These are phyloP conservation scores for fruit fly (Drosophila melanogaster) DNA, from an alignment of 1,140 invertebrate genomes.

Conservation along the genomic window Release_6_plus_ISO1_MT NC_004354.4:10412001-10412500, in stretches of 20 bases:
- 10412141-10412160: constrained; percentile 31
- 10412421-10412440: background rate
- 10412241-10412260: no score
- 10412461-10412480: no score
- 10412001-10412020: constrained; percentile 52
- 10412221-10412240: no score
- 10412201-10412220: background rate
- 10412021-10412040: constrained; percentile 31
- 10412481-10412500: no score
- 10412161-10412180: background rate
- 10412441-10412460: no score
- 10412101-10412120: constrained; percentile 41
- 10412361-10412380: background rate
- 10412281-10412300: constrained; percentile 52
- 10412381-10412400: background rate
- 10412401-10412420: background rate
- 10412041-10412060: constrained; percentile 1
- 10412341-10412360: background rate
- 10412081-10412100: background rate
- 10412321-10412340: constrained; percentile 9
- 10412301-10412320: constrained; percentile 60
- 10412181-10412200: constrained; percentile 1
- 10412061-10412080: constrained; percentile 1
- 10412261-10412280: constrained; percentile 5
- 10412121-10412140: constrained; percentile 42